Percentiles rank a stretch among this genome's conserved stretches.
Conservation (phyloP, 2,113 vertebrate species). For the Rhagologus leucostigma region DNA sequence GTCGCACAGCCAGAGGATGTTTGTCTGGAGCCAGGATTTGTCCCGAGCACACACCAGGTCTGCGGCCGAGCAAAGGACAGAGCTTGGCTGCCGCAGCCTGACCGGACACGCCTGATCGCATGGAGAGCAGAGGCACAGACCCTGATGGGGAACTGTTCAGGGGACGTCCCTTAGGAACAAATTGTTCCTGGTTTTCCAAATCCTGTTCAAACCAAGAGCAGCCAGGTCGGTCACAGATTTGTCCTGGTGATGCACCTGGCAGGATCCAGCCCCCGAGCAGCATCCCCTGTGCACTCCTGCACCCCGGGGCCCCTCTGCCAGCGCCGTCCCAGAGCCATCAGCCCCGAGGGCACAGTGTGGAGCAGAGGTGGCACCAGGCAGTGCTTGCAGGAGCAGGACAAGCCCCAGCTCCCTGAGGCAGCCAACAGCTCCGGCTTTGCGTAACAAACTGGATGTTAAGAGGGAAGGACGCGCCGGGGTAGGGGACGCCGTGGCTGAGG, state of each 20-base stretch:
- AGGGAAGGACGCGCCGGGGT: neutral
- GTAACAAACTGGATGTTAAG: neutral
- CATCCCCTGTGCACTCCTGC: neutral
- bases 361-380: neutral
- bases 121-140: neutral
- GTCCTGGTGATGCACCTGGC: neutral
- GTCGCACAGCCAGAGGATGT: neutral
- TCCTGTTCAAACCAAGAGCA: neutral
- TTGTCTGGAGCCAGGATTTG: neutral
- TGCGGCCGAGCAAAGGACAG: neutral
- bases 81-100: neutral
- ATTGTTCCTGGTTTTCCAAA: neutral
- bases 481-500: rapidly evolving
- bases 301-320: neutral
- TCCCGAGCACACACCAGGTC: neutral
- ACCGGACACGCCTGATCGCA: neutral
- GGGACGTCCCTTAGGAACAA: rapidly evolving
- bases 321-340: neutral
- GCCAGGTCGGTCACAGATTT: neutral
- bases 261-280: neutral
- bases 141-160: neutral
- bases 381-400: neutral
- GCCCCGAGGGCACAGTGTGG: rapidly evolving
- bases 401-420: neutral
- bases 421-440: neutral